These are phyloP conservation scores for Hipparchia semele DNA, from an alignment of 2,888 invertebrate genomes.

Conservation along the genomic window DNA sequence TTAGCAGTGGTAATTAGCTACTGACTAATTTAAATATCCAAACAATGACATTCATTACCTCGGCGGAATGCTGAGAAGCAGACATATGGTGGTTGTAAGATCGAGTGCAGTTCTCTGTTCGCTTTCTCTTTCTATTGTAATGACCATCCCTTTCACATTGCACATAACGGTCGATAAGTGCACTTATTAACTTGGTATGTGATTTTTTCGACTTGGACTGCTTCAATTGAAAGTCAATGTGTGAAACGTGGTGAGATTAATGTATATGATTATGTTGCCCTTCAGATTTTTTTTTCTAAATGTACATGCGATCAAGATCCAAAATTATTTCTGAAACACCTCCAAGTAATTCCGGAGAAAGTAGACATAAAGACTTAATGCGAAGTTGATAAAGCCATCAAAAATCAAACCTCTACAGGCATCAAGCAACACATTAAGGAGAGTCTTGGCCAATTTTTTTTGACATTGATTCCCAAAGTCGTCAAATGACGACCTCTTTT, in stretches of 20 bases:
- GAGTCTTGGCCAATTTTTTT: neutral
- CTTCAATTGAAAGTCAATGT: too few relatives aligned
- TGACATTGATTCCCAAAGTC: too few relatives aligned
- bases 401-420: slow-evolving; percentile 3
- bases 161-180: slow-evolving; percentile 12
- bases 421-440: neutral
- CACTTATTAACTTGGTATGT: slow-evolving; percentile 6
- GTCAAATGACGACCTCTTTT: too few relatives aligned
- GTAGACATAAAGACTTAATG: slow-evolving; percentile 12
- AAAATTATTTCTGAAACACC: slow-evolving; percentile 2
- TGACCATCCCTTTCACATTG: slow-evolving; percentile 17
- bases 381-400: slow-evolving; percentile 1
- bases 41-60: slow-evolving; percentile 31
- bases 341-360: neutral
- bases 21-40: slow-evolving; percentile 17
- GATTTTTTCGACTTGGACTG: neutral
- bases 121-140: slow-evolving; percentile 35
- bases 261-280: too few relatives aligned
- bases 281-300: too few relatives aligned
- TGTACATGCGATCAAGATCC: neutral
- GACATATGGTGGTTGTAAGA: slow-evolving; percentile 28
- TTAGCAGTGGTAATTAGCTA: neutral
- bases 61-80: slow-evolving; percentile 27
- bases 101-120: slow-evolving; percentile 24
- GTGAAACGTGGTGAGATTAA: too few relatives aligned